These are phyloP conservation scores for Actinernus sp. DNA, from an alignment of 92 coral and sea anemone genomes.

Conservation along the genomic window DNA sequence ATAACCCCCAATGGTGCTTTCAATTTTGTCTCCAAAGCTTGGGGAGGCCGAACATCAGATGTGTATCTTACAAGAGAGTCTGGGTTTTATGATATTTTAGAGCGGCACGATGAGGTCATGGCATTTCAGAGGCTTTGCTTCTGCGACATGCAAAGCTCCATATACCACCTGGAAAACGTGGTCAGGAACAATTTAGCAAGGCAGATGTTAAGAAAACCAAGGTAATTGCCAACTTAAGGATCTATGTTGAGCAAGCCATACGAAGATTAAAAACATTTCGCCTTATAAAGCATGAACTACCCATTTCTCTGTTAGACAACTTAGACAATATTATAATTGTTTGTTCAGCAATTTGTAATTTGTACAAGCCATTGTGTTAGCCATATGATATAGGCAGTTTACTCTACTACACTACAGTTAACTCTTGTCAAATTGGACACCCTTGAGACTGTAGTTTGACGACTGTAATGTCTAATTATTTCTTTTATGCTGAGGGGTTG, in stretches of 20 bases:
- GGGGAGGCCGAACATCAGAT: constrained; percentile 65
- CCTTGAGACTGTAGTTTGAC: no score
- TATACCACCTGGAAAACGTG: constrained; percentile 57
- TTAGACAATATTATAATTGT: constrained; percentile 25
- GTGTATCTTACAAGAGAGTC: constrained; percentile 51
- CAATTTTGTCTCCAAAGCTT: constrained; percentile 46
- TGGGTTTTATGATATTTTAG: constrained; percentile 34
- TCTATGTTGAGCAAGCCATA: constrained; percentile 46
- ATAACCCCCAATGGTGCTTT: constrained; percentile 59
- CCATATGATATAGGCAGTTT: no score
- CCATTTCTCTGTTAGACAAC: constrained; percentile 19
- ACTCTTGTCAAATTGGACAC: no score
- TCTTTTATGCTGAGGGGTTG: not conserved
- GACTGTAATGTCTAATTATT: no score
- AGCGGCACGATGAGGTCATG: constrained; percentile 67
- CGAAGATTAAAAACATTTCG: constrained; percentile 30
- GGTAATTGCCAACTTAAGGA: constrained; percentile 30
- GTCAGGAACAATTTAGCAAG: constrained; percentile 27
- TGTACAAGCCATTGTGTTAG: constrained; percentile 13
- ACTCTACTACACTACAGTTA: no score
- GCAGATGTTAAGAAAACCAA: constrained; percentile 22
- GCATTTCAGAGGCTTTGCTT: constrained; percentile 46
- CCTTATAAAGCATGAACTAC: no score
- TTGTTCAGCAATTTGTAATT: constrained; percentile 45
- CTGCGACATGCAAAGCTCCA: constrained; percentile 14